These are phyloP conservation scores for Phataginus tricuspis DNA, from an alignment of 2,797 vertebrate species.

Conservation along the genomic window DNA sequence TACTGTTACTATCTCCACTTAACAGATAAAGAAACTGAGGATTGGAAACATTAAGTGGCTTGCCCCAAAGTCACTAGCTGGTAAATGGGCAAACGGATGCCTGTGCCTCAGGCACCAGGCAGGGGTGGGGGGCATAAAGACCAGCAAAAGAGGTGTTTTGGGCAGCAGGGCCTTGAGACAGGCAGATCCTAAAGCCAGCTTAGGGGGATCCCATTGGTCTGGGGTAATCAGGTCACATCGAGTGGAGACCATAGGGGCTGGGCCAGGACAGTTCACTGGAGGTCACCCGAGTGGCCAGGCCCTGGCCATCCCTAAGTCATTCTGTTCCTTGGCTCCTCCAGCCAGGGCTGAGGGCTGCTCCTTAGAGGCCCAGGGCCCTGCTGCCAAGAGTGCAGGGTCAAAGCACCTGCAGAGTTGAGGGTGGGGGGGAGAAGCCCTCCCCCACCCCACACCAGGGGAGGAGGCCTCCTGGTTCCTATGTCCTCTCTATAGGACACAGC, in stretches of 20 bases:
- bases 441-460: too few relatives aligned
- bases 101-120: not conserved
- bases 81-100: fast-evolving
- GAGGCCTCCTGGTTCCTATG: not conserved
- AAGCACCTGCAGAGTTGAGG: not conserved
- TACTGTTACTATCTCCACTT: not conserved
- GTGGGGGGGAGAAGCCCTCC: not conserved
- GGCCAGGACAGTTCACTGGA: not conserved
- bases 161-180: not conserved
- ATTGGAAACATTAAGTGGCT: not conserved
- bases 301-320: not conserved
- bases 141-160: not conserved
- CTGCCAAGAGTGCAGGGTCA: not conserved
- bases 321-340: not conserved
- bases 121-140: not conserved
- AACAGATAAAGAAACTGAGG: not conserved
- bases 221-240: not conserved
- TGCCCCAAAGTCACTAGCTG: not conserved
- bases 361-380: not conserved
- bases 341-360: not conserved
- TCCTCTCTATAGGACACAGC: not conserved
- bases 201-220: not conserved
- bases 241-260: not conserved
- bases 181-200: not conserved
- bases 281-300: not conserved